Conservation (phyloP, 1,140 invertebrate genomes). For the Nasonia longicornis region DNA sequence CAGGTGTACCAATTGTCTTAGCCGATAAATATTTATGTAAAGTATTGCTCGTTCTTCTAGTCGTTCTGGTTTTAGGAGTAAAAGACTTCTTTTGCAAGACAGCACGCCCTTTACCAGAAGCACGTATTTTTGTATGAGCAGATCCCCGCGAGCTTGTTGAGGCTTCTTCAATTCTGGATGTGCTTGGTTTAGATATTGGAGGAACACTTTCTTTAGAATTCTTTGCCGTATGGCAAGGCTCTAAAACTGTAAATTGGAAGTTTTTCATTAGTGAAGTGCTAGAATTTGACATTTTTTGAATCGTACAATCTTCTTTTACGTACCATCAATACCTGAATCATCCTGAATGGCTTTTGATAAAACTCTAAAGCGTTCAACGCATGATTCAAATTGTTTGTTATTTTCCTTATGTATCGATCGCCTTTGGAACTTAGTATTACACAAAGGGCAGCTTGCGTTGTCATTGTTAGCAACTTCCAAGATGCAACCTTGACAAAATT, state of each 20-base stretch:
- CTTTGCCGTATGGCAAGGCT: not conserved
- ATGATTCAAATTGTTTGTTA: conserved; percentile 37
- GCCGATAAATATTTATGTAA: conserved; percentile 29
- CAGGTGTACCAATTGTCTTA: not conserved
- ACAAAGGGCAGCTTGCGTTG: conserved; percentile 48
- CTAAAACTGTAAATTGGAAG: conserved; percentile 34
- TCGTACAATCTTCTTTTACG: conserved; percentile 19
- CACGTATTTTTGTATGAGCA: not conserved
- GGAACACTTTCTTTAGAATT: conserved; percentile 40
- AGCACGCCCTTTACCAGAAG: not conserved
- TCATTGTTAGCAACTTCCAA: conserved; percentile 36
- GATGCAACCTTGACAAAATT: conserved; percentile 51
- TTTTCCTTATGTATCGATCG: conserved; percentile 45
- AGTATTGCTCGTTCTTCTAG: conserved; percentile 13
- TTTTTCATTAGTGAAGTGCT: not conserved
- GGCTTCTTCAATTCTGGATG: not conserved
- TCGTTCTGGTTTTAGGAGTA: not conserved
- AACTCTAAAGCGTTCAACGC: conserved; percentile 30
- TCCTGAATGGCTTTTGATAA: conserved; percentile 40
- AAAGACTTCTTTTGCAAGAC: not conserved
- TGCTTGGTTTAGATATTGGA: not conserved
- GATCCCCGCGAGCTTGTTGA: not conserved
- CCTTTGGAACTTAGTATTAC: conserved; percentile 43
- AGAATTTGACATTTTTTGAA: not conserved
- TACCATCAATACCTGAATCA: conserved; percentile 49